Conservation (phyloP, 2,888 invertebrate species). For the Ormyrus thymus region DNA sequence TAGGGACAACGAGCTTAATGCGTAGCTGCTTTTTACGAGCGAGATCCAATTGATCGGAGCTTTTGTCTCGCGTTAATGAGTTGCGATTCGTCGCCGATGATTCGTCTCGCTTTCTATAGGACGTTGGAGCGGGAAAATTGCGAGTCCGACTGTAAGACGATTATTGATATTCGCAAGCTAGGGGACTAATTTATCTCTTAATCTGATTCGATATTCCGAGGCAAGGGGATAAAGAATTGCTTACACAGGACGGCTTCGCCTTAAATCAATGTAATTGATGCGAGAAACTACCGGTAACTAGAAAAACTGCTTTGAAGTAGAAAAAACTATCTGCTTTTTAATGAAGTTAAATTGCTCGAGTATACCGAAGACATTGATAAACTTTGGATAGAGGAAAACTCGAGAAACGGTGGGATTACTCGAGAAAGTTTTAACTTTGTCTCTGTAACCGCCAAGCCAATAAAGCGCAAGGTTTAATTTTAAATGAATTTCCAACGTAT, state of each 20-base stretch:
- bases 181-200: too few species aligned
- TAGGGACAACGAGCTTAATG: conserved; percentile 39
- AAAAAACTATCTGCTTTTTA: conserved; percentile 9
- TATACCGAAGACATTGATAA: conserved; percentile 3
- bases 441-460: background rate
- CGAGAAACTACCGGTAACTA: background rate
- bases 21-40: background rate
- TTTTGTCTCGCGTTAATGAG: conserved; percentile 13
- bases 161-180: too few species aligned
- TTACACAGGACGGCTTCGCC: too few species aligned
- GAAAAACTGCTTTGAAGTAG: conserved; percentile 4
- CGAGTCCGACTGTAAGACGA: too few species aligned
- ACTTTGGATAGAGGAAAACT: conserved; percentile 1
- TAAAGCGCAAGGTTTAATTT: too few species aligned
- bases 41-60: background rate
- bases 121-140: too few species aligned
- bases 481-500: too few species aligned
- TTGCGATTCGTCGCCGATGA: background rate
- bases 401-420: background rate
- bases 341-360: conserved; percentile 23
- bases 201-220: background rate
- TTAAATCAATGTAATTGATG: background rate
- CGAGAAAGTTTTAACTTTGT: background rate
- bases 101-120: too few species aligned
- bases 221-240: too few species aligned